Conservation (phyloP, 1,140 invertebrate species). For the Globodera rostochiensis region DNA sequence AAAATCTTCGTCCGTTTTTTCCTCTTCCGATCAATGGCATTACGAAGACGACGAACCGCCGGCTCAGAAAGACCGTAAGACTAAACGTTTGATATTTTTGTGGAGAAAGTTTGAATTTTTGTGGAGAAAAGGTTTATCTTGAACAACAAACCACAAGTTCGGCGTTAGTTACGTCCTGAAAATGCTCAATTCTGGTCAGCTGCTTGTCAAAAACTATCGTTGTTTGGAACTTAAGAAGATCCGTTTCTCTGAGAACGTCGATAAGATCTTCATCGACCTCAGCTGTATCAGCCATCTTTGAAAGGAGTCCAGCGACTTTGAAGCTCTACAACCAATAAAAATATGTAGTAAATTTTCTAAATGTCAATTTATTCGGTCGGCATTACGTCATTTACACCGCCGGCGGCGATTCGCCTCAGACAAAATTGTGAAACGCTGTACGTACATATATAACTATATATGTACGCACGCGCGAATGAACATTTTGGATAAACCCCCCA, state of each 20-base stretch:
- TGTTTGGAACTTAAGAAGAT: slow-evolving; percentile 45
- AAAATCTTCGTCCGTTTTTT: slow-evolving; percentile 35
- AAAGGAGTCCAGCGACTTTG: too few species aligned
- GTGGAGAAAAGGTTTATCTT: neutral
- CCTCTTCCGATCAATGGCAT: slow-evolving; percentile 32
- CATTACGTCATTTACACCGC: too few species aligned
- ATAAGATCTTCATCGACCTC: slow-evolving; percentile 49
- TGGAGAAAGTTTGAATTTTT: neutral
- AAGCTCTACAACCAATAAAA: too few species aligned
- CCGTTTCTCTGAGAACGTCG: slow-evolving; percentile 48
- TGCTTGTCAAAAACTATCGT: slow-evolving; percentile 44
- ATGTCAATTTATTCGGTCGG: too few species aligned
- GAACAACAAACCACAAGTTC: slow-evolving; percentile 43
- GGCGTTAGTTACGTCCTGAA: slow-evolving; percentile 47
- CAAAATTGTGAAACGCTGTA: too few species aligned
- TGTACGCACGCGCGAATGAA: too few species aligned
- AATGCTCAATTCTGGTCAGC: slow-evolving; percentile 53
- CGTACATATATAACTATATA: too few species aligned
- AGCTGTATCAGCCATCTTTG: slow-evolving; percentile 26
- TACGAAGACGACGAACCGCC: slow-evolving; percentile 44
- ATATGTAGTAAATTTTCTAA: neutral
- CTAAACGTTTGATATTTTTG: slow-evolving; percentile 33
- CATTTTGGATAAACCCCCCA: too few species aligned
- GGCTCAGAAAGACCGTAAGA: slow-evolving; percentile 53
- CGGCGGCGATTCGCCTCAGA: too few species aligned